Evolutionary conservation across 2,888 invertebrate species (phyloP), one percentile per base, ranked within the genome.

Genomic region (Adelphocoris suturalis): DNA sequence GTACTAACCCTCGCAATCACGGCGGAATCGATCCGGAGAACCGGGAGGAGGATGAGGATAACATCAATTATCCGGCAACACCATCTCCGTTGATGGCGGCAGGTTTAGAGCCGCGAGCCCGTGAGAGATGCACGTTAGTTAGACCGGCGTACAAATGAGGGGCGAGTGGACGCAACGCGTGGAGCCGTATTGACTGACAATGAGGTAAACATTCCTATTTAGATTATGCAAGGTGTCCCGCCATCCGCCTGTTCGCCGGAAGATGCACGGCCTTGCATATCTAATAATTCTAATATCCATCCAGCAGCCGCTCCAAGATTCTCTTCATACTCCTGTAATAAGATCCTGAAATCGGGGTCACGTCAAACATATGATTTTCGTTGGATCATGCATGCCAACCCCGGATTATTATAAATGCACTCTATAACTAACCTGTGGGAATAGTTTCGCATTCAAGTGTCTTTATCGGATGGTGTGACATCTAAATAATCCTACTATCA

Each of bases 151-250:
- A 78, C 78, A 78, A 78, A 78, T 78, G 78, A 78, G 78, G 78
- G 78, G 47, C 16, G 16, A 46, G 37, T n/a, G 28, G n/a, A 14
- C 55, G 57, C 9, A 52, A 48, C 84, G 55, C 61, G 57, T 61
- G 37, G 57, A 23, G 61, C 52, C 52, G 37, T 85, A 85, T 85
- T 85, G 85, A 85, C 85, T 85, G 85, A 85, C 85, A 85, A 85
- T 85, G 85, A 85, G 85, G 85, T 57, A 57, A 85, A 85, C 85
- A 85, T 55, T 85, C 85, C 37, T 52, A 85, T 57, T 85, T 57
- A 61, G 85, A 85, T 85, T 78, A 78, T 78, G 78, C 78, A 78
- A n/a, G 46, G 75, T 16, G 14, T 52, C 52, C 52, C 52, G 23
- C 68, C 68, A 68, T 68, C 68, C 5, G 68, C 68, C 5, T 68